Evolutionary conservation across 2,113 vertebrate species (phyloP).

Genomic region (Calidris pygmaea): DNA sequence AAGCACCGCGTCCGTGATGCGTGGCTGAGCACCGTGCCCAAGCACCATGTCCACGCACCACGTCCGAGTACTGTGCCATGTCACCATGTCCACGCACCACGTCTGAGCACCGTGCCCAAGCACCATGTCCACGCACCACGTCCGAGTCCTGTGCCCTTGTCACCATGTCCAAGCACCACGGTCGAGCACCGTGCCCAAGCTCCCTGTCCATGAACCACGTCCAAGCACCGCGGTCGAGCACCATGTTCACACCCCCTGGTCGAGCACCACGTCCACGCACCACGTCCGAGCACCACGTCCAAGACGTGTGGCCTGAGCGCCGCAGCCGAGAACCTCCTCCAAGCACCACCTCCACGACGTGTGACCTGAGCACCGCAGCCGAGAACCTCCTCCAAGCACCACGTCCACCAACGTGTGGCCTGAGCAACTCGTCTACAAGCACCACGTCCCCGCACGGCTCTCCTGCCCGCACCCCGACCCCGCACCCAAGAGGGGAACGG

Average conservation of each 20-base stretch:
- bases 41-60: background rate
- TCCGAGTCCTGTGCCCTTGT: too few species aligned
- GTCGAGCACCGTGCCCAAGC: too few species aligned
- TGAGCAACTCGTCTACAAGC: background rate
- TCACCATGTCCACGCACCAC: background rate
- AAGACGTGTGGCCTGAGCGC: background rate
- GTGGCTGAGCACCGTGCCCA: background rate
- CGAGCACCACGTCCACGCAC: background rate
- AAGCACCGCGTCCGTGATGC: too few species aligned
- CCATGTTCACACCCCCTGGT: too few species aligned
- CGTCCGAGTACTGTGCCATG: fast-evolving
- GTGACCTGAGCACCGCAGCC: too few species aligned
- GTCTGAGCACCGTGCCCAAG: fast-evolving
- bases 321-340: background rate
- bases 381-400: background rate
- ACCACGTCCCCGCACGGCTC: fast-evolving
- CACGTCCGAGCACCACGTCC: background rate
- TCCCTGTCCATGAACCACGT: too few species aligned
- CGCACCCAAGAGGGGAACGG: background rate
- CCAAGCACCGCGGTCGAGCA: too few species aligned
- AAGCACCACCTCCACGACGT: background rate
- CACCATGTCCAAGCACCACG: too few species aligned
- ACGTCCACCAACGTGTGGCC: background rate
- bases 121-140: background rate
- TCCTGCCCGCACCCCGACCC: background rate